Conservation (phyloP, 2,797 vertebrate genomes). For the Taeniopygia guttata region DNA sequence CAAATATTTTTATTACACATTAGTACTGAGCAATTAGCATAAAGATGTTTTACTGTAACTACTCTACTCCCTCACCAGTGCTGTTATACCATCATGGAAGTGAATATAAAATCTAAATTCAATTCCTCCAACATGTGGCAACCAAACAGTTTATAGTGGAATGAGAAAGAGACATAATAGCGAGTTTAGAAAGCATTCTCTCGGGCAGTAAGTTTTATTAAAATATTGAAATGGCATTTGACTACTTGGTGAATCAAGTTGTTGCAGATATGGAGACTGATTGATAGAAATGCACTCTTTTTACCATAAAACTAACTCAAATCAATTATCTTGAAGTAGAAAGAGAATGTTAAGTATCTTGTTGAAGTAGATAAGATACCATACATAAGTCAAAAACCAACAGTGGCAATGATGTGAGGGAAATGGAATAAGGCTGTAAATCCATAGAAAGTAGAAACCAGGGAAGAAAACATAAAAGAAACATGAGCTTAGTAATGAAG, state of each 20-base stretch:
- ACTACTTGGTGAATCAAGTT: background rate
- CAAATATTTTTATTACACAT: slow-evolving; percentile 14
- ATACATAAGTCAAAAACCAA: background rate
- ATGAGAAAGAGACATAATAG: background rate
- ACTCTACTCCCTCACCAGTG: background rate
- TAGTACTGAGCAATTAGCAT: background rate
- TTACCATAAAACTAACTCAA: background rate
- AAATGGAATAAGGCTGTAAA: background rate
- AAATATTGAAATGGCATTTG: background rate
- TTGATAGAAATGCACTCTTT: background rate
- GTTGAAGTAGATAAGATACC: background rate
- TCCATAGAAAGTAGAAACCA: background rate
- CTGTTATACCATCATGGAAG: background rate
- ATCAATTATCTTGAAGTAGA: background rate
- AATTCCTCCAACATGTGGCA: background rate
- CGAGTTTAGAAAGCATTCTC: background rate
- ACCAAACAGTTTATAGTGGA: background rate
- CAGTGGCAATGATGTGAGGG: background rate
- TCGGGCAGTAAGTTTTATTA: background rate
- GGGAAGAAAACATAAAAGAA: background rate
- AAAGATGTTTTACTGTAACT: background rate
- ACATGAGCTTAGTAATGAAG: background rate
- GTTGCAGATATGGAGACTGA: background rate
- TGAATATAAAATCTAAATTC: background rate
- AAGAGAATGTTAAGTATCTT: background rate